A percentile compares a stretch with the other conserved stretches of the same genome.
Evolutionary conservation across 1,140 invertebrate genomes (phyloP).

Genomic region (Zaprionus inermis): DNA sequence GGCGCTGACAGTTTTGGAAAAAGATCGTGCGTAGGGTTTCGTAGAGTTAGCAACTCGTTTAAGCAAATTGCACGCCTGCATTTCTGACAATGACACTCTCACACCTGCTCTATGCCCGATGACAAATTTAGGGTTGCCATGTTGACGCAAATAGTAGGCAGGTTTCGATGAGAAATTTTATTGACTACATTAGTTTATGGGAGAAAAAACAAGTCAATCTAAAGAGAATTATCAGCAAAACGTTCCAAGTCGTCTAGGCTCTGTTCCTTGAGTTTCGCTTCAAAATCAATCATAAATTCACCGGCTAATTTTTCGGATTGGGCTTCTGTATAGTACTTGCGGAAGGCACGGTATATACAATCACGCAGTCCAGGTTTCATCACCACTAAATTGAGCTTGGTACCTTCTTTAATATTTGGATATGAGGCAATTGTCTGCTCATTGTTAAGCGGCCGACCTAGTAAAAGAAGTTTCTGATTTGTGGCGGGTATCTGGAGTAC

Average conservation of each 20-base stretch:
- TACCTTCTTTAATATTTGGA: constrained; percentile 85
- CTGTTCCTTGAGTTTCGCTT: constrained; percentile 84
- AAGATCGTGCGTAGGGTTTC: constrained; percentile 53
- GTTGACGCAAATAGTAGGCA: constrained; percentile 17
- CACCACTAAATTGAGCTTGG: constrained; percentile 85
- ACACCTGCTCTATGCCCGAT: constrained; percentile 28
- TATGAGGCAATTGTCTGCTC: constrained; percentile 85
- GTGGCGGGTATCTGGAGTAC: constrained; percentile 84
- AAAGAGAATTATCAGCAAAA: constrained; percentile 78
- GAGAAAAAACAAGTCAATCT: constrained; percentile 43
- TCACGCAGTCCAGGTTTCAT: constrained; percentile 85
- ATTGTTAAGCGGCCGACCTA: constrained; percentile 85
- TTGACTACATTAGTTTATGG: constrained; percentile 28
- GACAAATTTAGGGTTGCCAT: constrained; percentile 56
- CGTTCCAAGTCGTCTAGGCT: constrained; percentile 85
- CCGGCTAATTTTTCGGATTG: constrained; percentile 84
- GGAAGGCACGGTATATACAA: constrained; percentile 83
- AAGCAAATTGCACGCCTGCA: constrained; percentile 74
- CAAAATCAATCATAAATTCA: constrained; percentile 85
- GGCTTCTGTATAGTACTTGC: constrained; percentile 84
- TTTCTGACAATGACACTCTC: constrained; percentile 61
- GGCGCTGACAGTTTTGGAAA: constrained; percentile 60
- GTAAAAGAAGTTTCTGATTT: constrained; percentile 84
- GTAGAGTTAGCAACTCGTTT: constrained; percentile 67
- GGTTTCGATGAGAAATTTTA: constrained; percentile 18